Base-by-base conservation (phyloP, 2,113 vertebrate genomes). In the Tautogolabrus adspersus region DNA sequence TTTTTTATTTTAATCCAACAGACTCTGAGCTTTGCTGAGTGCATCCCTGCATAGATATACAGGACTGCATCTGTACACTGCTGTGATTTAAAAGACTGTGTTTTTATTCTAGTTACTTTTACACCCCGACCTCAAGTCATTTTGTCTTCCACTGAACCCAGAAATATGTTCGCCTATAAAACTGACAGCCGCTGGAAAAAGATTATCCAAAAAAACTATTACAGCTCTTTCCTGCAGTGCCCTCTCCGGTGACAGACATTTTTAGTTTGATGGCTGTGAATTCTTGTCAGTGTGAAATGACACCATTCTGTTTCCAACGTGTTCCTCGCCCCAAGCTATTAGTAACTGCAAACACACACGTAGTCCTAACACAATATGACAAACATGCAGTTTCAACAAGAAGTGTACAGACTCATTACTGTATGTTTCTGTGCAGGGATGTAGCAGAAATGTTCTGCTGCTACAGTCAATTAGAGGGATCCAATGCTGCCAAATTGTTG, bases 201-300 rank as follows among this genome's bases (percentile, higher is more conserved):
- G 13, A 64, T 76, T 34, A 66, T 70, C 61, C 56, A 34, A 38
- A 30, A 66, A 67, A 81, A 76, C 51, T 42, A 69, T 65, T 23
- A 66, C 0, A 8, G 15, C 44, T 56, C 63, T 52, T 76, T 54
- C 55, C 66, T 67, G 19, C 66, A 40, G 22, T 82, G 65, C 42
- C 72, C 63, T 79, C 64, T 30, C 37, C 9, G 0, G n/a, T 77
- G 85, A 83, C 85, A 89, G 44, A 80, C 37, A 55, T 63, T 64
- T 57, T 85, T 47, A 77, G 49, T 72, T 75, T 83, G 75, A 86
- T 77, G 71, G 59, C 66, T 72, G 64, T 67, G 52, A 70, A 86
- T 84, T 66, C 8, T 75, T 73, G 81, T 65, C 62, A 70, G 75
- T 65, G 34, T 77, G 75, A 75, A 75, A 75, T 44, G 63, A 85